Base-by-base conservation (phyloP, 2,888 invertebrate genomes). In the Lissocephala sabroskyi region DNA sequence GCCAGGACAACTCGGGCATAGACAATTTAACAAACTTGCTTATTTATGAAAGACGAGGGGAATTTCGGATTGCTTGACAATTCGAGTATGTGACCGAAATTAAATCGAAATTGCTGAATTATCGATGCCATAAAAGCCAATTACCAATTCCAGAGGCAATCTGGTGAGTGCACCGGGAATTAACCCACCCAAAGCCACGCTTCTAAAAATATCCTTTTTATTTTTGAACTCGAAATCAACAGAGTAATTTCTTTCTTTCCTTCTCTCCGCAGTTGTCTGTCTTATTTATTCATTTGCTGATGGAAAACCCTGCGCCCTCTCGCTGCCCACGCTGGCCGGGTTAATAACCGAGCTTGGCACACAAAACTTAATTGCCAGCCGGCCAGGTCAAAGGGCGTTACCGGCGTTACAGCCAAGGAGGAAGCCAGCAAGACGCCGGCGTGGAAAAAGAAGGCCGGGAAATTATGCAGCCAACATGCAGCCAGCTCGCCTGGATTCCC, bases 321-420 rank as follows among this genome's bases (percentile, higher is more conserved):
- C n/a, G n/a, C n/a, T n/a, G n/a, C n/a, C n/a, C n/a, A n/a, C n/a
- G n/a, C n/a, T n/a, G n/a, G n/a, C n/a, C 54, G 57, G 70, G 68
- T 76, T 71, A 71, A 71, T 68, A 79, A 71, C 77, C 77, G 70
- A 47, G n/a, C 68, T 51, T 50, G 54, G 70, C 70, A 59, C n/a
- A n/a, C 52, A 68, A 67, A 67, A 71, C 76, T 79, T 78, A 71
- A 79, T 71, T 64, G 77, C 77, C 49, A 79, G 76, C 53, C 79
- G 59, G 54, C 49, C 54, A 45, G 47, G 58, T 54, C 3, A 10
- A 26, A 46, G 37, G 42, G 46, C 41, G 19, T 30, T 9, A 7
- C 30, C 30, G 9, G 13, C 3, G 30, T 13, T 6, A 11, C 4
- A 13, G 13, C 13, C 30, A 13, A 2, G 5, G 30, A 13, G 11